Evolutionary conservation across 2,797 vertebrate genomes (phyloP), one percentile per base, ranked within the genome.

Genomic region (Falco columbarius): DNA sequence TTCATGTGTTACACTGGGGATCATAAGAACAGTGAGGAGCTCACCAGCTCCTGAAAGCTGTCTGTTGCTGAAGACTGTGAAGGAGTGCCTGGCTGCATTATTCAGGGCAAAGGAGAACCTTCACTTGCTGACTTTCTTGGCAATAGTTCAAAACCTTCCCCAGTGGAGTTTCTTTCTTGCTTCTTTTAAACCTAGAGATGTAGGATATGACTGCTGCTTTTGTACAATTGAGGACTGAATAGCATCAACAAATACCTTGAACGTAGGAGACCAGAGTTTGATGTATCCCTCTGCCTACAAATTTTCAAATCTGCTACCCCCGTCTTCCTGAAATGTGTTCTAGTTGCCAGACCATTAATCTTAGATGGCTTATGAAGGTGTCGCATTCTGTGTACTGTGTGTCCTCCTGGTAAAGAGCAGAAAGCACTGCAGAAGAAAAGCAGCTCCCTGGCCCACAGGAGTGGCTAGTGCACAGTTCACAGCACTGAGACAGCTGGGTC

Each of bases 221-320:
- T 34, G 12, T 30, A 29, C 3, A 24, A 12, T 0, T 49, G 14
- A 24, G 2, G 4, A 16, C 14, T 14, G 19, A 26, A 36, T 5
- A 62, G 3, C 24, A 44, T 12, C 59, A 75, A 38, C 9, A 71
- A 79, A 36, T 46, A 30, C 14, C 12, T 47, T 58, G 38, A 72
- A 58, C 8, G 3, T 3, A 3, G 12, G 18, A 74, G 3, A 32
- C 9, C 12, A 47, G 54, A 13, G 7, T 93, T 24, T 49, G 9
- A 17, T 24, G 7, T 56, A 36, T 81, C 26, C 7, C 12, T 76
- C 19, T 49, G n/a, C 9, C 40, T 40, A 14, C 29, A 58, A 30
- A 63, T 67, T 85, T 88, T 74, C 30, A 74, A 44, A 49, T 21
- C 52, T 2, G 1, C 12, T 77, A 89, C 11, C 7, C 12, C 9